Base-by-base conservation (phyloP, 2,888 invertebrate species). In the Cremastobaeus sp. region DNA sequence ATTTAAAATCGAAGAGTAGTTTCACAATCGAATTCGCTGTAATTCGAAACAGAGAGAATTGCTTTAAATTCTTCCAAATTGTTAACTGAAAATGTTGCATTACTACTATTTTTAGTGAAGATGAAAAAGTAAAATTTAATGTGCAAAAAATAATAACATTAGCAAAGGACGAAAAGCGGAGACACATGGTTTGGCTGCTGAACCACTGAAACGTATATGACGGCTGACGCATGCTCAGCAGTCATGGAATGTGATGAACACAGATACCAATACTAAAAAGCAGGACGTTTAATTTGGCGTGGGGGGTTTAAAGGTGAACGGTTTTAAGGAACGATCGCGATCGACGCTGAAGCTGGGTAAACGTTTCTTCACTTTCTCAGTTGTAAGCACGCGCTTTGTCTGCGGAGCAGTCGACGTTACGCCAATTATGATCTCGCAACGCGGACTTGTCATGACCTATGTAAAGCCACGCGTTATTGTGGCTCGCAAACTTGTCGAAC, bases 241-340 rank as follows among this genome's bases (percentile, higher is more conserved):
- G 52, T 52, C 43, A 34, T 35, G 64, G 64, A 65, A 54, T 65
- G 64, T 43, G 52, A 39, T 43, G 64, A 54, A 54, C 64, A 41
- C 30, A 47, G 64, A 65, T 37, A 54, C 65, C 47, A 54, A 54
- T 48, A 62, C 62, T 34, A 62, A 52, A 54, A 54, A 62, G 54
- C 43, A 64, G 64, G 45, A 54, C 64, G 52, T 48, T 60, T 47
- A 48, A 60, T 62, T 60, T 48, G 48, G 62, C 62, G 62, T 60
- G 59, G 64, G 64, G 64, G 52, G 52, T 48, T 64, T 52, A 64
- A 64, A 64, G 64, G 64, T 64, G 64, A 64, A 45, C 64, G 64
- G 64, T 54, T 64, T 64, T 50, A 43, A 64, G 52, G 62, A 43
- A 52, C 52, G 62, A 50, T 62, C 62, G 62, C 62, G 50, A 62